Percentiles rank a stretch among this genome's conserved stretches.
Conservation (phyloP, 2,888 invertebrate genomes). For the Diachrysia chrysitis region DNA sequence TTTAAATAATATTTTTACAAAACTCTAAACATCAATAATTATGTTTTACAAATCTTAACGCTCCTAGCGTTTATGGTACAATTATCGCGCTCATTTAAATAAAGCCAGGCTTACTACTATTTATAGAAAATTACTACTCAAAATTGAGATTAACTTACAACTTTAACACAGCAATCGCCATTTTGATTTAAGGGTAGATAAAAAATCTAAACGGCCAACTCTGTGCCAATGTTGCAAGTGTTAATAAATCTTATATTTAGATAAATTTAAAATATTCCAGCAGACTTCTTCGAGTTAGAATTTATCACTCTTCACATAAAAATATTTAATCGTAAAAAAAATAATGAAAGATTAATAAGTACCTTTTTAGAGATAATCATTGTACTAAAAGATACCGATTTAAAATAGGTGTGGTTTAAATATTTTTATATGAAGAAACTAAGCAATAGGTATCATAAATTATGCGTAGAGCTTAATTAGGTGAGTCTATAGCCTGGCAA, state of each 20-base stretch:
- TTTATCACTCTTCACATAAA: conserved; percentile 42
- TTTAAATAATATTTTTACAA: conserved; percentile 75
- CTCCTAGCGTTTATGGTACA: conserved; percentile 64
- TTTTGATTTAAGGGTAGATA: conserved; percentile 10
- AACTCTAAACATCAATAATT: conserved; percentile 77
- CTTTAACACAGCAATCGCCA: conserved; percentile 27
- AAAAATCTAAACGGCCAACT: neutral
- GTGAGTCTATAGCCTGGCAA: conserved; percentile 44
- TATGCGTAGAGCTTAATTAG: conserved; percentile 21
- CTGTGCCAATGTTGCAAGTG: conserved; percentile 24
- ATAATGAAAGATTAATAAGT: conserved; percentile 3
- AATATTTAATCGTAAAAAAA: conserved; percentile 6
- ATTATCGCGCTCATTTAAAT: conserved; percentile 52
- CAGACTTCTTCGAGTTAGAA: conserved; percentile 48
- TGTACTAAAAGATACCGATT: neutral
- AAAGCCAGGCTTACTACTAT: conserved; percentile 63
- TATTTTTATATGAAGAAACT: conserved; percentile 44
- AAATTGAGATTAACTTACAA: conserved; percentile 50
- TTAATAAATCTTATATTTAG: conserved; percentile 30
- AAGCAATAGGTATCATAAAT: conserved; percentile 10
- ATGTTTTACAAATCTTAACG: conserved; percentile 72
- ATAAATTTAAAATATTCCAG: conserved; percentile 34
- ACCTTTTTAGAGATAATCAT: conserved; percentile 16
- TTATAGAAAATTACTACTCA: conserved; percentile 50
- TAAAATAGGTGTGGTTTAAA: neutral